A percentile compares a stretch with the other conserved stretches of the same genome.
Conservation (phyloP, 2,888 invertebrate species). For the Melieria picta region DNA sequence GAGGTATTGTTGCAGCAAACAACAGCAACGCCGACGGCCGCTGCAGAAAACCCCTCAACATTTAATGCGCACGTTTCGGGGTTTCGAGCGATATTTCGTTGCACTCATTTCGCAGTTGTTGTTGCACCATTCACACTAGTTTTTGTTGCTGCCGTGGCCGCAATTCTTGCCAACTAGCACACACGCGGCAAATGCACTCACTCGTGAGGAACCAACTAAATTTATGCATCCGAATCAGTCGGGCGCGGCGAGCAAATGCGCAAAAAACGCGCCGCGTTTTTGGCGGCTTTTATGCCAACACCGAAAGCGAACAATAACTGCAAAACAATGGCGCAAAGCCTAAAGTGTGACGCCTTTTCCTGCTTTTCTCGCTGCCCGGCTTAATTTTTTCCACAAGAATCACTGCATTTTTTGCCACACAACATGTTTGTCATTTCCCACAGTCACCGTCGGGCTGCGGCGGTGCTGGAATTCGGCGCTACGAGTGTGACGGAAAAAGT, state of each 20-base stretch:
- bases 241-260: background rate
- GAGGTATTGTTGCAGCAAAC: constrained; percentile 21
- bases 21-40: constrained; percentile 7
- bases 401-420: background rate
- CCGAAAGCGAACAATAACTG: too few species aligned
- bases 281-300: background rate
- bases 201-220: constrained; percentile 8
- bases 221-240: constrained; percentile 20
- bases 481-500: background rate
- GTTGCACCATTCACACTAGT: background rate
- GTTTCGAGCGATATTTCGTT: constrained; percentile 11
- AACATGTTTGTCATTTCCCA: background rate
- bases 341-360: background rate
- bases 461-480: too few species aligned
- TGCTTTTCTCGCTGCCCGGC: background rate
- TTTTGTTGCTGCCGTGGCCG: constrained; percentile 10
- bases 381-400: too few species aligned
- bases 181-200: background rate
- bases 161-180: background rate
- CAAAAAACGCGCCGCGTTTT: background rate
- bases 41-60: constrained; percentile 27
- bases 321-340: too few species aligned
- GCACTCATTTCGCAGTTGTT: background rate
- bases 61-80: constrained; percentile 36
- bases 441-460: background rate